phyloP scores from a whole-genome alignment of 64 coral and sea anemone genomes.

The Dendrophyllia cribrosa region DNA sequence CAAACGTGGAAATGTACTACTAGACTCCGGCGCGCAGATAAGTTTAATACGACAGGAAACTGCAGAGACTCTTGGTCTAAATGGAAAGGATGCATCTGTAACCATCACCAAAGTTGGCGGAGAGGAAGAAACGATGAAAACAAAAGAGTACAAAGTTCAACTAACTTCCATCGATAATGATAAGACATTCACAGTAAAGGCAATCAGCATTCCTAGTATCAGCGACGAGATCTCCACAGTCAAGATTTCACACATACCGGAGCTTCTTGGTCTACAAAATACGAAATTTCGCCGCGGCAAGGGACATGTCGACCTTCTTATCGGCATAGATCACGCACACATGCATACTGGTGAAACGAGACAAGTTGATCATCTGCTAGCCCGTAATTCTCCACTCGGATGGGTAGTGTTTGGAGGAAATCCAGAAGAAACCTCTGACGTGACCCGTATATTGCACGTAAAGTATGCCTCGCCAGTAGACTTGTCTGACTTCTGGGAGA shows the following conservation, averaged over 20 bases:
- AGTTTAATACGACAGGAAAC: too few species aligned
- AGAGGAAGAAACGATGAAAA: too few species aligned
- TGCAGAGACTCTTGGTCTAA: too few species aligned
- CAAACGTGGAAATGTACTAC: too few species aligned
- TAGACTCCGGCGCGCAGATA: too few species aligned
- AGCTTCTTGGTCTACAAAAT: constrained; percentile 42
- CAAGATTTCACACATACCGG: neutral
- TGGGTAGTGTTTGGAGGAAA: constrained; percentile 65
- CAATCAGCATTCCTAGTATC: too few species aligned
- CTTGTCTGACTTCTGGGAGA: constrained; percentile 32
- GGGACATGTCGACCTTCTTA: constrained; percentile 29
- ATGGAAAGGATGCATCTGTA: too few species aligned
- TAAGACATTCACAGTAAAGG: too few species aligned
- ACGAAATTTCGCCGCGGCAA: constrained; percentile 25
- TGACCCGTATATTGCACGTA: neutral
- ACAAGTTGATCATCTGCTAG: constrained; percentile 47
- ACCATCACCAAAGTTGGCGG: too few species aligned
- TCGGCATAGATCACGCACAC: constrained; percentile 52
- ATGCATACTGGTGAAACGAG: constrained; percentile 51
- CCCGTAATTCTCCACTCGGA: constrained; percentile 48
- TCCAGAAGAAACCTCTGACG: neutral
- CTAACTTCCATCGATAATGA: too few species aligned
- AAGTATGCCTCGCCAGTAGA: constrained; percentile 19
- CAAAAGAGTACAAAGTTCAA: too few species aligned
- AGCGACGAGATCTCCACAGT: constrained; percentile 47